Base-by-base conservation (phyloP, 2,113 vertebrate genomes). In the Syngnathus floridae region DNA sequence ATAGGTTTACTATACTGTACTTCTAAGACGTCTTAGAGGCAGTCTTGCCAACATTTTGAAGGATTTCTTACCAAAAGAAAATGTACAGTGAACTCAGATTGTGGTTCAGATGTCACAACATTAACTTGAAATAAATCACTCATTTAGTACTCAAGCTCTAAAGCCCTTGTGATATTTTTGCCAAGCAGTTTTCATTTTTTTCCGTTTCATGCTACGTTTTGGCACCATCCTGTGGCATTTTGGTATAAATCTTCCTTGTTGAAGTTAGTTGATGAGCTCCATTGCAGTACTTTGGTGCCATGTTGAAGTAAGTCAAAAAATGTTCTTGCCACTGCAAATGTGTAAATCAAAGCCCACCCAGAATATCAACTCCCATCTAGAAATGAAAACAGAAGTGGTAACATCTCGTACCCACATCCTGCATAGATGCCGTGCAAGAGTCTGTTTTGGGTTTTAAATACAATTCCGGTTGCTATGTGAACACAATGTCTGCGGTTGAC, bases 361-460 rank as follows among this genome's bases (percentile, higher is more conserved):
- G 55, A 77, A 12, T 54, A 26, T 68, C 36, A 57, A 69, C 48
- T 59, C 71, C 37, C 35, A 51, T 71, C 51, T 72, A 57, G 67
- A 73, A 77, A 67, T 71, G 70, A 81, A 84, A 86, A 73, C 69
- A 36, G 57, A 49, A 77, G 73, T 81, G 71, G 70, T 79, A 40
- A 79, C 67, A 67, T 64, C 43, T 22, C 16, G 13, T 45, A 52
- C 65, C 90, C 90, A 86, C 90, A 91, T 91, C 90, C 90, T 91
- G 90, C 55, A 40, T 26, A 31, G 64, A 43, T 57, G 70, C 21
- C 45, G 40, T 56, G 56, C 22, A 51, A 22, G 38, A 64, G 51
- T 69, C 48, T 74, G 66, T 64, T 66, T 80, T 79, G 69, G 67
- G 66, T 80, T 83, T 71, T 54, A 22, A 36, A 43, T 67, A 75